Percentiles rank a stretch among this genome's conserved stretches.
Conservation (phyloP, 1,140 invertebrate species). For the Coboldia fuscipes region DNA sequence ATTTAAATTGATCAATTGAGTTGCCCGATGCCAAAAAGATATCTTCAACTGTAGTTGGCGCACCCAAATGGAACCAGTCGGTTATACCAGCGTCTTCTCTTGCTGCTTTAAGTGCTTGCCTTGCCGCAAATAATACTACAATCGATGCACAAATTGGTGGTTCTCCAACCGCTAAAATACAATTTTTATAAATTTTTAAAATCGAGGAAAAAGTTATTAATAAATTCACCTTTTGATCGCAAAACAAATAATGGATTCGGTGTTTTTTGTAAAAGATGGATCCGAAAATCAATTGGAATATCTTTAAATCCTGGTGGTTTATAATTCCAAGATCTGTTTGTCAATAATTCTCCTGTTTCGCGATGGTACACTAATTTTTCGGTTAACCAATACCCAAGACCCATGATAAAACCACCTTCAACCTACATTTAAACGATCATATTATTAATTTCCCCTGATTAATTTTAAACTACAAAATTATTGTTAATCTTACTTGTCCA, state of each 20-base stretch:
- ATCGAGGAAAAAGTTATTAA: conserved; percentile 24
- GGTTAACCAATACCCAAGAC: conserved; percentile 52
- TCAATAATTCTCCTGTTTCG: conserved; percentile 40
- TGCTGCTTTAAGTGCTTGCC: conserved; percentile 42
- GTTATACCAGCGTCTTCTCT: conserved; percentile 32
- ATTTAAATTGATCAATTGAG: background rate
- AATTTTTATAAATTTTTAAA: too few species aligned
- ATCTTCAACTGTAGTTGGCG: conserved; percentile 14
- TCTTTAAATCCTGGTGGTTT: conserved; percentile 60
- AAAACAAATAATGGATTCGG: too few species aligned
- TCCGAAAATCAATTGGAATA: conserved; percentile 60
- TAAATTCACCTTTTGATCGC: too few species aligned
- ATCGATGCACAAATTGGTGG: conserved; percentile 48
- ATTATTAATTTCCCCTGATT: background rate
- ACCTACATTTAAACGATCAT: background rate
- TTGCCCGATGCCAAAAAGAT: conserved; percentile 9
- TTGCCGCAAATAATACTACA: conserved; percentile 42
- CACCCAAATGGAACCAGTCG: too few species aligned
- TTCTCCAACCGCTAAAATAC: conserved; percentile 59
- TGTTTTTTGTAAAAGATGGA: conserved; percentile 55
- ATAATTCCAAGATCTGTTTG: conserved; percentile 60
- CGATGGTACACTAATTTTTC: conserved; percentile 45
- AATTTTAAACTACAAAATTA: background rate
- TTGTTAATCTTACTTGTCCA: conserved; percentile 36
- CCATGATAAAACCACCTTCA: conserved; percentile 62